Percentiles rank a stretch among this genome's conserved stretches.
Evolutionary conservation across 2,888 invertebrate genomes (phyloP).

Genomic region (Polyploca ridens): DNA sequence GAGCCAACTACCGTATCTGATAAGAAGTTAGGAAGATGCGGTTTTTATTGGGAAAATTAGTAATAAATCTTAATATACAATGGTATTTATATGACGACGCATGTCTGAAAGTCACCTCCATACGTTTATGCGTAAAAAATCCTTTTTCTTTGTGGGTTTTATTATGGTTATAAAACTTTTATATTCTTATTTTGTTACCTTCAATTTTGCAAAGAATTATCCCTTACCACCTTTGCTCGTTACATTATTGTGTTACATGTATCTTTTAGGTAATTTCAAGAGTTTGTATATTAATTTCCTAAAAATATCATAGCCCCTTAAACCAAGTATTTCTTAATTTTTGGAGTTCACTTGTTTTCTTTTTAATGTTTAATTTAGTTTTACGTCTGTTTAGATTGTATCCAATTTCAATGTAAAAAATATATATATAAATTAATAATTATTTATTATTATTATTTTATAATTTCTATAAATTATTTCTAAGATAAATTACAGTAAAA

Average conservation of each 20-base stretch:
- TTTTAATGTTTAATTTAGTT: too few relatives aligned
- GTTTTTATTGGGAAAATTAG: neutral
- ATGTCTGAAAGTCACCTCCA: neutral
- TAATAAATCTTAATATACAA: neutral
- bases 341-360: too few relatives aligned
- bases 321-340: too few relatives aligned
- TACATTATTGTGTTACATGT: neutral
- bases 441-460: too few relatives aligned
- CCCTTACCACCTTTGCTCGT: neutral
- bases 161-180: constrained; percentile 11
- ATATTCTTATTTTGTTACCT: neutral
- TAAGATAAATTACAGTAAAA: too few relatives aligned
- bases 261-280: neutral
- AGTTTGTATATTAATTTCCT: neutral
- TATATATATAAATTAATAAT: too few relatives aligned
- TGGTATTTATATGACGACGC: neutral
- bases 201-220: neutral
- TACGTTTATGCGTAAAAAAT: constrained; percentile 1
- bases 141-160: constrained; percentile 1
- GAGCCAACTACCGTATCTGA: neutral
- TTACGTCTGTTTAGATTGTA: too few relatives aligned
- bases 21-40: neutral
- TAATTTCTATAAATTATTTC: too few relatives aligned
- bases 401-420: too few relatives aligned
- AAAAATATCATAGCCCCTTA: too few relatives aligned